Evolutionary conservation across 1,140 invertebrate species (phyloP), one percentile per base, ranked within the genome.

Genomic region (Monochamus saltuarius): DNA sequence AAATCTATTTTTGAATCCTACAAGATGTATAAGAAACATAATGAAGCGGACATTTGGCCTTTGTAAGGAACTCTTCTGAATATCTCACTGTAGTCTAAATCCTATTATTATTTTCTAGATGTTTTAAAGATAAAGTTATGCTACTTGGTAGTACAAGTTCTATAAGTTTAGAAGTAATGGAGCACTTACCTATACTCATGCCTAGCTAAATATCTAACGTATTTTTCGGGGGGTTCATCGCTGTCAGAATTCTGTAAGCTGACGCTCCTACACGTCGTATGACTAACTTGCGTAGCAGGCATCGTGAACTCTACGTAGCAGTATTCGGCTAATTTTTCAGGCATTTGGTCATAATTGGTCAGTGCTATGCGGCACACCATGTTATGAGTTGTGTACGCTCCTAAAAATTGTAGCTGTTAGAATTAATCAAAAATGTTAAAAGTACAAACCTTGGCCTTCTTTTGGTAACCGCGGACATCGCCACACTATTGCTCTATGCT

Each of bases 401-500:
- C 95, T 97, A 77, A 56, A 81, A 62, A 79, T 75, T 61, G 55
- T 60, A 62, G 34, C n/a, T 37, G 19, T 40, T 35, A 42, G 34
- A 29, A 4, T 39, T 43, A 35, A 40, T 0, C n/a, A 49, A 49
- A 49, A 7, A 34, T 1, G 4, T 13, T 10, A 13, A 1, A 11
- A 7, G 16, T 42, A 40, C 52, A 74, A 79, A 95, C 95, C 95
- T 87, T 98, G 94, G 47, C 95, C 95, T 80, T 97, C 94, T 78
- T 98, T 98, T 37, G 97, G 96, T 64, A 99, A 83, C 59, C 94
- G 82, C 9, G 94, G 88, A 84, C 99, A 98, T 67, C 98, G 85
- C 98, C 98, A 99, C 2, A 99, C 97, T 59, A 99, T 95, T 53
- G 96, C 87, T 47, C 91, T 85, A 79, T 98, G 96, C 68, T 99